Base-by-base conservation (phyloP, 2,797 vertebrate genomes). In the Ctenochaetus hawaiiensis region DNA sequence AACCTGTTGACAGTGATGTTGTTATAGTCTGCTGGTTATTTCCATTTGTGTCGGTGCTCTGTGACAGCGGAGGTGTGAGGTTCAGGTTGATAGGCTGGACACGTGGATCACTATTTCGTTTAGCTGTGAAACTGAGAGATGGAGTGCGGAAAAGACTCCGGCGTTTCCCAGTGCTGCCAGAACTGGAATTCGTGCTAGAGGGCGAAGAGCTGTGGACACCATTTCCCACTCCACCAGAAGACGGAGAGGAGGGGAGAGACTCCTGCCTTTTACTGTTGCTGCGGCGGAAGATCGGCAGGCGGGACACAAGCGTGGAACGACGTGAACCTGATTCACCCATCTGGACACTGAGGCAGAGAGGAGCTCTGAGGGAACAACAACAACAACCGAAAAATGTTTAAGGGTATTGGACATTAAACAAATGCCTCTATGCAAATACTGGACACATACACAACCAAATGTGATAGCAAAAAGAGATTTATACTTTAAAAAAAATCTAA, bases 151-250 rank as follows among this genome's bases (percentile, higher is more conserved):
- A 99, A 48, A 99, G 94, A 87, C 97, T 99, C 76, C 97, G 93
- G 0, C 98, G 96, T 76, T 99, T 99, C 26, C 98, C 97, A 0
- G 97, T 97, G 71, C 98, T 99, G 74, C 98, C 97, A 67, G 97
- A 98, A 90, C 98, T 99, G 70, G 98, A 99, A 91, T 99, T 99
- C 0, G 98, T 99, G 94, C 98, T 99, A 88, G 98, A 98, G 1
- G 98, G 98, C 0, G 98, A 99, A 8, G 98, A 99, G 18, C 96
- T 97, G 87, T 98, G 97, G 69, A 97, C 93, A 18, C 97, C 97
- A 82, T 96, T 93, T 1, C 96, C 95, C 12, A 93, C 96, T 17
- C 96, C 94, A 0, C 96, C 94, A 0, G 98, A 98, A 1, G 98
- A 98, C 0, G 98, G 98, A 0, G 98, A 99, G n/a, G 98, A 99